phyloP scores from a whole-genome alignment of 2,888 invertebrate genomes.

The Nomada fabriciana region DNA sequence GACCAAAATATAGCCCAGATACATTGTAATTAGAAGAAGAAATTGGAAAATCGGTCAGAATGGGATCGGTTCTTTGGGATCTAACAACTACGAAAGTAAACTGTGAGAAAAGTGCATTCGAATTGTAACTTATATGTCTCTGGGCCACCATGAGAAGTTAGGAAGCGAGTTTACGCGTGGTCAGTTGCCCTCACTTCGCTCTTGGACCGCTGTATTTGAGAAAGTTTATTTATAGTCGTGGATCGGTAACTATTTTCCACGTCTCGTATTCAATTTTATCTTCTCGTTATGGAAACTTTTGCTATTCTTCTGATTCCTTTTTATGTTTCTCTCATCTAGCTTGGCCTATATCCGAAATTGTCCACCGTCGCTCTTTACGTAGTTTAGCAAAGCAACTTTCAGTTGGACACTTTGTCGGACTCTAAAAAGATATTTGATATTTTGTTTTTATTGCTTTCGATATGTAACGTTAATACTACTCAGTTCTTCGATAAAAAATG shows the following conservation, averaged over 20 bases:
- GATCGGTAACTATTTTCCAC: not conserved
- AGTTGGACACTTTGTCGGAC: not conserved
- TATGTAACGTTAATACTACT: not conserved
- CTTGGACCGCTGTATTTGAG: not conserved
- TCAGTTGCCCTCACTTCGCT: conserved; percentile 26
- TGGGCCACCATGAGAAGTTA: conserved; percentile 24
- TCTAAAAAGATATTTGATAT: not conserved
- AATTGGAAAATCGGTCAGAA: conserved; percentile 1
- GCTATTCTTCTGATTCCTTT: not conserved
- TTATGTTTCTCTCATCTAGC: not conserved
- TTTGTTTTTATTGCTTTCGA: not conserved
- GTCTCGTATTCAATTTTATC: conserved; percentile 20
- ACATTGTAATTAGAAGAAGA: conserved; percentile 11
- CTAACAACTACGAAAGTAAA: not conserved
- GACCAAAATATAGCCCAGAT: not conserved
- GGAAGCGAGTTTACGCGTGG: conserved; percentile 32
- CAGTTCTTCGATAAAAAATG: not conserved
- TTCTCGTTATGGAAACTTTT: conserved; percentile 19
- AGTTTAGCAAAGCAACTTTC: not conserved
- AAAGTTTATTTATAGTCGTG: conserved; percentile 16
- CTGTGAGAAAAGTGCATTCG: conserved; percentile 22
- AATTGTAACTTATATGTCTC: conserved; percentile 32
- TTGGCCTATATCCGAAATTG: too few species aligned
- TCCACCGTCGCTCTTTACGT: not conserved
- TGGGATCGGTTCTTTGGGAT: conserved; percentile 9